phyloP scores from a whole-genome alignment of 2,797 vertebrate species.

The Ispidina lecontei region DNA sequence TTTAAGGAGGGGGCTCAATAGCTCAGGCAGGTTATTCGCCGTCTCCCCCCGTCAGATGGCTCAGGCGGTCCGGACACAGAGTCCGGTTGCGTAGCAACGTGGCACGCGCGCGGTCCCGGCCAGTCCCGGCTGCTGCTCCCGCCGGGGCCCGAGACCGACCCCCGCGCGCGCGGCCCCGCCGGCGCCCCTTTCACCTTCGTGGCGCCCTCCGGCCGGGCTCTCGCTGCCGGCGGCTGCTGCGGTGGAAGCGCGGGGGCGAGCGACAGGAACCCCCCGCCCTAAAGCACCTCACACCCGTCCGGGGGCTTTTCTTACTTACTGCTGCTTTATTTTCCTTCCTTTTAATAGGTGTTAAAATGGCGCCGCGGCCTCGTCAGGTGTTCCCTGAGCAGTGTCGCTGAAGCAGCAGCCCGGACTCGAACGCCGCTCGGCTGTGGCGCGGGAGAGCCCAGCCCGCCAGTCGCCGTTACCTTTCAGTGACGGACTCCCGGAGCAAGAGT shows the following conservation, averaged over 20 bases:
- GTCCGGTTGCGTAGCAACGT: not conserved
- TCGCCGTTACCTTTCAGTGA: not conserved
- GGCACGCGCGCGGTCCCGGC: no score
- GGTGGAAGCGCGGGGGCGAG: fast-evolving
- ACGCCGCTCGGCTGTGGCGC: not conserved
- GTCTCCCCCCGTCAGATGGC: fast-evolving
- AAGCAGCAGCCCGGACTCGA: not conserved
- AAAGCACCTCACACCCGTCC: fast-evolving
- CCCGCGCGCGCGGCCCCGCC: not conserved
- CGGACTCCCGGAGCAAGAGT: not conserved
- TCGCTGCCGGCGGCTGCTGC: not conserved
- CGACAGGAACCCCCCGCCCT: fast-evolving
- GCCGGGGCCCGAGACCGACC: not conserved
- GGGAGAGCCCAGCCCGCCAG: not conserved
- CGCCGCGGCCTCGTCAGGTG: not conserved
- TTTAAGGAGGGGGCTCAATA: not conserved
- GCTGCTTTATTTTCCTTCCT: not conserved
- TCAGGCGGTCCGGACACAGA: not conserved
- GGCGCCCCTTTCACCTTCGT: not conserved
- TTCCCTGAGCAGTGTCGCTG: not conserved
- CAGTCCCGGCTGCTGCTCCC: not conserved
- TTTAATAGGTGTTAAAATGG: not conserved
- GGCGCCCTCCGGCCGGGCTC: not conserved
- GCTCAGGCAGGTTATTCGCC: no score
- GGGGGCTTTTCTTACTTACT: not conserved